These are phyloP conservation scores for Sorex araneus DNA, from an alignment of 2,113 vertebrate genomes.

Conservation along the genomic window DNA sequence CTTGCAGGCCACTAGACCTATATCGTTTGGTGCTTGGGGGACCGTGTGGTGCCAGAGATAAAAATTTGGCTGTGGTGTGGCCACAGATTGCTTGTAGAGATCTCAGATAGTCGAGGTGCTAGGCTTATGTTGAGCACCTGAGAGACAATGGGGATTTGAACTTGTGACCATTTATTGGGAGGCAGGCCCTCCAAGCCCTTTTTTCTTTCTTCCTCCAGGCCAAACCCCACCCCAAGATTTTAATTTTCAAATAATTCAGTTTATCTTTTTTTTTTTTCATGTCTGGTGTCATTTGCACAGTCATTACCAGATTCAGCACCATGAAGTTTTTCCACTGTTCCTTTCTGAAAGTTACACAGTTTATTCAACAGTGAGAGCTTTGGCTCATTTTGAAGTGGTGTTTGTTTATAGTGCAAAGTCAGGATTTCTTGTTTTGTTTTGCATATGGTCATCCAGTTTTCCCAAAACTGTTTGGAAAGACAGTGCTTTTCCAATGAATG, in stretches of 20 bases:
- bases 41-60: too few relatives aligned
- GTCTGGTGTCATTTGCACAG: conserved; percentile 8
- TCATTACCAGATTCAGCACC: background rate
- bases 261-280: background rate
- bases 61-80: too few relatives aligned
- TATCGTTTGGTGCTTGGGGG: too few relatives aligned
- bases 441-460: background rate
- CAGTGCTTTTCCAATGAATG: background rate
- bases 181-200: too few relatives aligned
- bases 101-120: too few relatives aligned
- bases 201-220: too few relatives aligned
- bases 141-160: too few relatives aligned
- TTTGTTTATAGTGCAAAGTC: background rate
- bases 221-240: background rate
- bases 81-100: too few relatives aligned
- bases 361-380: background rate
- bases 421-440: background rate
- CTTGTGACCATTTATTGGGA: too few relatives aligned
- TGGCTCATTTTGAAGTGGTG: conserved; percentile 25
- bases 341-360: background rate
- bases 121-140: too few relatives aligned
- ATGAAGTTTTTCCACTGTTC: background rate
- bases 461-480: background rate
- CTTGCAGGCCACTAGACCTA: too few relatives aligned
- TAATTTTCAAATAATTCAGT: conserved; percentile 27